Percentiles rank a stretch among this genome's conserved stretches.
Evolutionary conservation across 2,113 vertebrate genomes (phyloP).

Genomic region (Glaucomys volans): DNA sequence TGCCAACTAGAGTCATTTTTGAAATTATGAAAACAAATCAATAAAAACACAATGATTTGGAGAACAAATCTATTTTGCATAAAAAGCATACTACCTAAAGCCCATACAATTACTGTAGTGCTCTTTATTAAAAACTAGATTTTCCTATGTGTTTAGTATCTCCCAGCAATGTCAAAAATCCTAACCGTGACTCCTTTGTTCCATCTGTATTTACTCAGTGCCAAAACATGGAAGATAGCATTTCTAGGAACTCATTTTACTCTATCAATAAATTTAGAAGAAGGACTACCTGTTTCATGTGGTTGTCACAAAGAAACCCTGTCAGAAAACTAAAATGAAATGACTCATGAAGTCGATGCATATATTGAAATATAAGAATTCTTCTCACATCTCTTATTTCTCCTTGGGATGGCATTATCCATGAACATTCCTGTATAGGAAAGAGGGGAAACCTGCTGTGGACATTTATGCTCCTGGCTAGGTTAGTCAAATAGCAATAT

Average conservation of each 20-base stretch:
- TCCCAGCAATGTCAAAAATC: neutral
- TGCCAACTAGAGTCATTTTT: neutral
- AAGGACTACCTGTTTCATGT: slow-evolving; percentile 50
- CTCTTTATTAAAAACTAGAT: slow-evolving; percentile 12
- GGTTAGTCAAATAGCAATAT: slow-evolving; percentile 41
- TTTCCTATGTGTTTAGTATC: neutral
- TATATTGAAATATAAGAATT: slow-evolving; percentile 54
- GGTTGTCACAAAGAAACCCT: slow-evolving; percentile 44
- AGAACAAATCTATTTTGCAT: neutral
- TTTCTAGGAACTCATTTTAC: slow-evolving; percentile 34
- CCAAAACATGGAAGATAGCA: slow-evolving; percentile 37
- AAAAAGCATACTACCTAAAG: neutral
- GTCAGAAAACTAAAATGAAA: slow-evolving; percentile 64
- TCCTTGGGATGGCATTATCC: neutral
- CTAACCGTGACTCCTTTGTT: neutral
- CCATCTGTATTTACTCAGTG: slow-evolving; percentile 35
- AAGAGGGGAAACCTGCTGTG: neutral
- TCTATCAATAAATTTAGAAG: slow-evolving; percentile 54
- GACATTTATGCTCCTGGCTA: neutral
- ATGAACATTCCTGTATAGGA: neutral
- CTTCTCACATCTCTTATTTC: slow-evolving; percentile 28
- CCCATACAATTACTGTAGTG: slow-evolving; percentile 24
- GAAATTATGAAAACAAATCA: slow-evolving; percentile 52
- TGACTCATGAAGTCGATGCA: neutral
- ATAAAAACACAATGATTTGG: neutral